Conservation (phyloP, 2,113 vertebrate genomes). For the Echinops telfairi region DNA sequence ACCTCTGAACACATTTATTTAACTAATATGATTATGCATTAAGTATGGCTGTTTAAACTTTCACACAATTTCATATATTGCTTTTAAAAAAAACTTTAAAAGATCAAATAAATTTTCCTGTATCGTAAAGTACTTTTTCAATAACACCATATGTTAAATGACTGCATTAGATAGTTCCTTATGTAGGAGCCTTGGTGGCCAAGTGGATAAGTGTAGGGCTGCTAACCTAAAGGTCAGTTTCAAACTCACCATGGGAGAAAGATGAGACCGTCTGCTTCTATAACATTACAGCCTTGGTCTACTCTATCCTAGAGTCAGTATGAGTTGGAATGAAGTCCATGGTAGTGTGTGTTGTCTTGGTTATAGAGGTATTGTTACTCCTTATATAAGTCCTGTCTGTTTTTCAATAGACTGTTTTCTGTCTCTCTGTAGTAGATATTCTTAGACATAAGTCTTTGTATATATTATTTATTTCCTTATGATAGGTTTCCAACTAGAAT, state of each 20-base stretch:
- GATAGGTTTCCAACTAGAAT: slow-evolving; percentile 45
- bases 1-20: slow-evolving; percentile 20
- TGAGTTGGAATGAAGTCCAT: too few species aligned
- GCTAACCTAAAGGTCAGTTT: too few species aligned
- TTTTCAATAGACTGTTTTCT: not conserved
- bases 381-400: slow-evolving; percentile 25
- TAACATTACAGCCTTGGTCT: too few species aligned
- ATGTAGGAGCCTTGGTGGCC: too few species aligned
- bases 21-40: not conserved
- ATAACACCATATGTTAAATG: slow-evolving; percentile 56
- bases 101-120: not conserved
- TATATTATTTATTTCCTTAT: slow-evolving; percentile 34
- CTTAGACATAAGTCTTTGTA: slow-evolving; percentile 47
- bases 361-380: not conserved
- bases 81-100: slow-evolving; percentile 9
- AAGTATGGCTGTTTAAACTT: slow-evolving; percentile 4
- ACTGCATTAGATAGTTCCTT: not conserved
- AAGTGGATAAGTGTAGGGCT: too few species aligned
- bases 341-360: not conserved
- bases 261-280: too few species aligned
- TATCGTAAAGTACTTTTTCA: slow-evolving; percentile 46
- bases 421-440: not conserved
- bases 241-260: too few species aligned
- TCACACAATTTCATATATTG: slow-evolving; percentile 46
- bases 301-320: too few species aligned